These are phyloP conservation scores for Pyrrhia umbra DNA, from an alignment of 2,888 invertebrate genomes.

Conservation along the genomic window DNA sequence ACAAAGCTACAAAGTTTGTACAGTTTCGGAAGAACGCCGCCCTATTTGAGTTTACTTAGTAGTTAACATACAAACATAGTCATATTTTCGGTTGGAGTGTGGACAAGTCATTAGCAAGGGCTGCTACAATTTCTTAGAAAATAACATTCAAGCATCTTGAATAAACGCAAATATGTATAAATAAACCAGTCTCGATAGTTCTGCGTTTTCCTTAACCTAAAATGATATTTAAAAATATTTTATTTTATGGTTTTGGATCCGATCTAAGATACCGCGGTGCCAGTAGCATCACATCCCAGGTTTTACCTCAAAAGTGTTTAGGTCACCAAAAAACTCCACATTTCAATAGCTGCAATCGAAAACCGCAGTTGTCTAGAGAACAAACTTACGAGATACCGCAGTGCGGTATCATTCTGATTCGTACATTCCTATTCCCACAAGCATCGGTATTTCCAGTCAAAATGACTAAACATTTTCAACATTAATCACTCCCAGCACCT, in stretches of 20 bases:
- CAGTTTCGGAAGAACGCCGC: conserved; percentile 14
- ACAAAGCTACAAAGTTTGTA: neutral
- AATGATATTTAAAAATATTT: neutral
- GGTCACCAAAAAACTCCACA: conserved; percentile 1
- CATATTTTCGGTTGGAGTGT: conserved; percentile 20
- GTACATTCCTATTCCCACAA: conserved; percentile 9
- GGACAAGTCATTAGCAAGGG: conserved; percentile 28
- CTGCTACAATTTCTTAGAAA: conserved; percentile 23
- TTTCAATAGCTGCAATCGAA: conserved; percentile 13
- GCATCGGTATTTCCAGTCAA: conserved; percentile 3
- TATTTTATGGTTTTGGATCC: neutral
- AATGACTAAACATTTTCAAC: conserved; percentile 2
- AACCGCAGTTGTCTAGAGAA: conserved; percentile 3
- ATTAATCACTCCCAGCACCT: conserved; percentile 21
- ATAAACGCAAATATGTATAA: neutral
- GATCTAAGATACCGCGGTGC: neutral
- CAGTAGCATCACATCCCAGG: neutral
- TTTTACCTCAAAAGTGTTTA: conserved; percentile 4
- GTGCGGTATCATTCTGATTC: conserved; percentile 12
- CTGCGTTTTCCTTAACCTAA: neutral
- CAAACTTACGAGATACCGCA: conserved; percentile 36
- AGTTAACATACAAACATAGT: conserved; percentile 25
- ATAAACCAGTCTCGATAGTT: neutral
- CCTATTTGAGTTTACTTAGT: conserved; percentile 11
- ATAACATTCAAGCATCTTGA: neutral